Base-by-base conservation (phyloP, 1,140 invertebrate genomes). In the Phenacoccus solenopsis region DNA sequence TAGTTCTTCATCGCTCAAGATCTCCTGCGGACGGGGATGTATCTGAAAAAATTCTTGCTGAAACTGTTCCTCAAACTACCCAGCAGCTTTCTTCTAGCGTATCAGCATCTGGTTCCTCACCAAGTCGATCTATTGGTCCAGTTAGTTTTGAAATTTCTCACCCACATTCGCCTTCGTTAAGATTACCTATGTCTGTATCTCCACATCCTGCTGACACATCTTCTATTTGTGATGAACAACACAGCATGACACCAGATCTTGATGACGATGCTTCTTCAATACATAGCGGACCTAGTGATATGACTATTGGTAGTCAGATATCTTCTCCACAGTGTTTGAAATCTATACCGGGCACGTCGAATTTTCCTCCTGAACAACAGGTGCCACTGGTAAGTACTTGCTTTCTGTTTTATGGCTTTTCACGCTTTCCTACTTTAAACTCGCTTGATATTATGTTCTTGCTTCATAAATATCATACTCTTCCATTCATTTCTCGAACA, bases 321-420 rank as follows among this genome's bases (percentile, higher is more conserved):
- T 81, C 86, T 70, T 86, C 86, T 74, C 86, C 86, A 67, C 82
- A 86, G 75, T 84, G 84, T 78, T 81, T 78, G 70, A 87, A 89
- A 75, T 85, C 88, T 21, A 80, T 90, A 67, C 87, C 87, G 72
- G 89, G 86, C 72, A 88, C 87, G 28, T 90, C 88, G 27, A 88
- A 88, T 69, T 80, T 91, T 74, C 87, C 88, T 57, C 90, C 90
- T 56, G 88, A 91, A 75, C 90, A 93, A 80, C 88, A 90, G 84
- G 89, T 89, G 78, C 90, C 90, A 78, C 83, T 93, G 81, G 90
- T 93, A 79, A 87, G 84, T 81, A 24, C 27, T 27, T 25, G 4
- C 12, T 64, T 28, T 25, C 24, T 64, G n/a, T n/a, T n/a, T n/a
- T n/a, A n/a, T n/a, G n/a, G n/a, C n/a, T n/a, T n/a, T n/a, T n/a